phyloP scores from a whole-genome alignment of 2,113 vertebrate species.

The Onychostoma macrolepis region DNA sequence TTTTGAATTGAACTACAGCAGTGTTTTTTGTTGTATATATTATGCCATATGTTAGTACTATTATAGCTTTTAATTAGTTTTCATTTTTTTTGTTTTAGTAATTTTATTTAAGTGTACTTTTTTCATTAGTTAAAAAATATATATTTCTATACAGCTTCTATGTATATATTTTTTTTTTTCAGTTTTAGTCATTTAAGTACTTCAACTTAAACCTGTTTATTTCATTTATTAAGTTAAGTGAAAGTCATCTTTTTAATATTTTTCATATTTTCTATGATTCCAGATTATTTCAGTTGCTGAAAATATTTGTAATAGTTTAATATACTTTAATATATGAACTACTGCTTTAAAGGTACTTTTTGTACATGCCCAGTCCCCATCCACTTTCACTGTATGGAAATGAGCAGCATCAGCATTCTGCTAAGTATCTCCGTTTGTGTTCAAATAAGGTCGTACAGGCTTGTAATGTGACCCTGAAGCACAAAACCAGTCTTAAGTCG shows the following conservation, averaged over 20 bases:
- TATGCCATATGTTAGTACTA: background rate
- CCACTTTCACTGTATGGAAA: background rate
- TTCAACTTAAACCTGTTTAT: too few species aligned
- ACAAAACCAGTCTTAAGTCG: too few species aligned
- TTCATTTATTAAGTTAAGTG: too few species aligned
- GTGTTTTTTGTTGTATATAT: background rate
- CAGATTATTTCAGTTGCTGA: background rate
- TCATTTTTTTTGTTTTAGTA: background rate
- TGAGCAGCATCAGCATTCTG: background rate
- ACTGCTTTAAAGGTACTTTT: background rate
- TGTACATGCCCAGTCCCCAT: background rate
- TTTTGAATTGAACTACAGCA: background rate
- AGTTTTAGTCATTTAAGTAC: too few species aligned
- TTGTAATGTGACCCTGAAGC: background rate
- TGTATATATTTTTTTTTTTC: too few species aligned
- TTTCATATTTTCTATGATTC: too few species aligned
- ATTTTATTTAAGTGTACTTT: too few species aligned
- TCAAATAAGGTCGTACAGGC: background rate
- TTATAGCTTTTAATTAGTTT: background rate
- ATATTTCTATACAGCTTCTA: too few species aligned
- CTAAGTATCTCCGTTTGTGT: background rate
- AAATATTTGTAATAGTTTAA: too few species aligned
- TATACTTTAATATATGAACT: background rate
- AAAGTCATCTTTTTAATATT: too few species aligned
- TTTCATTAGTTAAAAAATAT: too few species aligned